Conservation (phyloP, 2,113 vertebrate genomes). For the Ctenodactylus gundi region DNA sequence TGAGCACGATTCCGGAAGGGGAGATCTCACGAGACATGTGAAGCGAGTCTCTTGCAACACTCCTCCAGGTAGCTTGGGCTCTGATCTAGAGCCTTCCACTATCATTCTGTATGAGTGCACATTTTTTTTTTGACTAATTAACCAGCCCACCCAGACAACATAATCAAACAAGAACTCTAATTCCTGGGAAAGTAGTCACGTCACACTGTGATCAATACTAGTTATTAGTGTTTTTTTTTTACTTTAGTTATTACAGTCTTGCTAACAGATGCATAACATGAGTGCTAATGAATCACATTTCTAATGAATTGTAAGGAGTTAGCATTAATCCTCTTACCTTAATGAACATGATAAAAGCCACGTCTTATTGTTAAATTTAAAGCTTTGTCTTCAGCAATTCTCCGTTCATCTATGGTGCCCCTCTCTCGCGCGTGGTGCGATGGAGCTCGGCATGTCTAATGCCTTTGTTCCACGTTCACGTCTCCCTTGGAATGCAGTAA, state of each 20-base stretch:
- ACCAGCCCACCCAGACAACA: not conserved
- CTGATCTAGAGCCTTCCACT: not conserved
- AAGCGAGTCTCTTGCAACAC: not conserved
- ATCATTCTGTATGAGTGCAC: not conserved
- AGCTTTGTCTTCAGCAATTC: slow-evolving; percentile 1
- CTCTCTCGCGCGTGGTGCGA: not conserved
- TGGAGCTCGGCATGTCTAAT: not conserved
- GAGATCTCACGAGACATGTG: not conserved
- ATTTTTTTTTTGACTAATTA: not conserved
- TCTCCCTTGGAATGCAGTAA: slow-evolving; percentile 46
- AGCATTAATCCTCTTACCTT: slow-evolving; percentile 9
- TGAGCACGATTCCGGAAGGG: accelerated
- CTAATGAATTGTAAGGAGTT: not conserved
- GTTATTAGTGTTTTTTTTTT: not conserved
- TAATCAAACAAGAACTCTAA: not conserved
- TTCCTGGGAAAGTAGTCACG: not conserved
- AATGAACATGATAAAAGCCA: not conserved
- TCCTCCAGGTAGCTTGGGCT: not conserved
- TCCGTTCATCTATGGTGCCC: not conserved
- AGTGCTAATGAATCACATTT: not conserved
- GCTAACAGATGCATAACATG: not conserved
- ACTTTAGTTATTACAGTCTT: not conserved
- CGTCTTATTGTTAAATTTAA: not conserved
- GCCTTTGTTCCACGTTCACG: slow-evolving; percentile 35
- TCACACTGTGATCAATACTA: not conserved